Evolutionary conservation across 2,888 invertebrate species (phyloP), one percentile per base, ranked within the genome.

Genomic region (Polyommatus icarus): DNA sequence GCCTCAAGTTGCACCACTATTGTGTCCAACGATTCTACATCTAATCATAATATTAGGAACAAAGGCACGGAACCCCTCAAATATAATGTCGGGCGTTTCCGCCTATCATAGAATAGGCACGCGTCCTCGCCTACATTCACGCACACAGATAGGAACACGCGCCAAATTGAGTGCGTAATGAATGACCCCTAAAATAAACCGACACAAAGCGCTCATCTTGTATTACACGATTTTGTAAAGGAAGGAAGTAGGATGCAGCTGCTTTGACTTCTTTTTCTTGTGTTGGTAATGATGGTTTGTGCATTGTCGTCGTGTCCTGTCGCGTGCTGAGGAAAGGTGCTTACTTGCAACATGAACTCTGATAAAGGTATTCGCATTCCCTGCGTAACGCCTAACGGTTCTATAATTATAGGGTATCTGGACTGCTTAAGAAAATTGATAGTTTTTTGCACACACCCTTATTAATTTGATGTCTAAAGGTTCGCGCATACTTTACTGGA

Each of bases 201-300:
- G 86, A 81, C 82, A 87, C 91, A 90, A 92, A 85, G 83, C 86
- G 85, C 78, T 85, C 92, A 88, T 93, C 93, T 94, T 93, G 90
- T 90, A 89, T 94, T 94, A 92, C 93, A 89, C 86, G 83, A 87
- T 84, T 90, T 93, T 93, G 92, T 91, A 90, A 86, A 85, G 79
- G 87, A 84, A 93, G 93, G 93, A 94, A 93, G 93, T 93, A 88
- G 92, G 92, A 90, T 91, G 91, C 93, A 93, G 93, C 93, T 93
- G 93, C 87, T 80, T 82, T 87, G 87, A 88, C 89, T 91, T 91
- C 89, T 89, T 91, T 89, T 89, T 89, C 89, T 89, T 89, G 84
- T 82, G 85, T 87, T 86, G 82, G 88, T 93, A 93, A 93, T 93
- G 92, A 93, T 92, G 92, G 92, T 89, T 89, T 90, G 89, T 88